A percentile compares a stretch with the other conserved stretches of the same genome.
Conservation (phyloP, 2,888 invertebrate species). For the Caradrina clavipalpis region DNA sequence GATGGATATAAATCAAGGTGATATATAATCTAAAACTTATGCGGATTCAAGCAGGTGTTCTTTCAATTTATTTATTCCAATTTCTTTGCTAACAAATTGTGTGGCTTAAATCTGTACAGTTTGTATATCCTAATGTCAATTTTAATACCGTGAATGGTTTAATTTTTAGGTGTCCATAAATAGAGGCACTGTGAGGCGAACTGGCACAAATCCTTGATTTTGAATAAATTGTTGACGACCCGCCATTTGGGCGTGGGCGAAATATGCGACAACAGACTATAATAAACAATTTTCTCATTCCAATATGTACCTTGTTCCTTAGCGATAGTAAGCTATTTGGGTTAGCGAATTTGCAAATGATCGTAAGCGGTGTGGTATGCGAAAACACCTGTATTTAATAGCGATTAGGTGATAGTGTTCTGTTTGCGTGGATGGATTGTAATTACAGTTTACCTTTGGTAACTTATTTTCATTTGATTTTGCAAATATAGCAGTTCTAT, state of each 20-base stretch:
- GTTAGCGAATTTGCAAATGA: constrained; percentile 67
- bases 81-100: constrained; percentile 18
- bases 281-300: constrained; percentile 72
- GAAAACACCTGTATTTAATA: constrained; percentile 81
- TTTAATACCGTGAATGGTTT: constrained; percentile 62
- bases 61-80: constrained; percentile 33
- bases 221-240: constrained; percentile 83
- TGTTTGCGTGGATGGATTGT: constrained; percentile 50
- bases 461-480: constrained; percentile 32
- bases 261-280: constrained; percentile 77
- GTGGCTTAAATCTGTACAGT: constrained; percentile 26
- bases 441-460: constrained; percentile 26
- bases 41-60: constrained; percentile 27
- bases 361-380: constrained; percentile 81
- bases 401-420: constrained; percentile 74
- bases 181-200: constrained; percentile 68
- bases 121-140: constrained; percentile 33
- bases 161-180: constrained; percentile 65
- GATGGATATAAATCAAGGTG: constrained; percentile 39
- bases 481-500: background rate
- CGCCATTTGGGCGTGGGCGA: constrained; percentile 84
- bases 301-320: constrained; percentile 76
- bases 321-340: constrained; percentile 70
- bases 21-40: constrained; percentile 28
- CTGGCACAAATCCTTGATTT: constrained; percentile 85